Evolutionary conservation across 2,888 invertebrate species (phyloP).

Genomic region (Spilarctia lutea): DNA sequence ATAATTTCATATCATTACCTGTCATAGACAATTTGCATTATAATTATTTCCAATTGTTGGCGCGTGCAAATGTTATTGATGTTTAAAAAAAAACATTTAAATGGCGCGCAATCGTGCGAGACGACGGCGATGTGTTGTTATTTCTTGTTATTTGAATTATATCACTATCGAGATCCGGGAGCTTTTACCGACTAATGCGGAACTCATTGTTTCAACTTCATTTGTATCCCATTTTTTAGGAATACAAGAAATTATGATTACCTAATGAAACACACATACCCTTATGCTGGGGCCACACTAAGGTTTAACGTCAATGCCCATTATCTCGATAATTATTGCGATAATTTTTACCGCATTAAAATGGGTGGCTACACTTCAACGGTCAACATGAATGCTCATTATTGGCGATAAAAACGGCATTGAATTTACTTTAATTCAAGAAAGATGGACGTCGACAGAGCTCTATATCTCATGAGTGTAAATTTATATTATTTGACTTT

Average conservation of each 20-base stretch:
- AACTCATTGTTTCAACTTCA: conserved; percentile 14
- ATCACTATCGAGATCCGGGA: conserved; percentile 56
- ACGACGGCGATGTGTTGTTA: conserved; percentile 51
- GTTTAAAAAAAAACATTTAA: conserved; percentile 22
- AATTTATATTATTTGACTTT: too few relatives aligned
- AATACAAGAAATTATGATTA: background rate
- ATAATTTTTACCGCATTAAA: too few relatives aligned
- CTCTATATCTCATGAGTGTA: too few relatives aligned
- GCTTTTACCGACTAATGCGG: conserved; percentile 40
- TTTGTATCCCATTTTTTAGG: background rate
- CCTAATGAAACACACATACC: background rate
- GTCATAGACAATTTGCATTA: conserved; percentile 39
- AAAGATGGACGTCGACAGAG: too few relatives aligned
- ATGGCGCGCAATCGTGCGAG: conserved; percentile 60
- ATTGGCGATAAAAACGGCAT: too few relatives aligned
- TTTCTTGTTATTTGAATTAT: conserved; percentile 39
- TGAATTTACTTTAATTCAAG: too few relatives aligned
- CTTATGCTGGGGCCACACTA: too few relatives aligned
- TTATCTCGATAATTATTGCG: too few relatives aligned
- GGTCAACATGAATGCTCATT: too few relatives aligned
- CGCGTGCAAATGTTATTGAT: conserved; percentile 45
- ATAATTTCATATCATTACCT: conserved; percentile 58
- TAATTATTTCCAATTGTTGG: conserved; percentile 41
- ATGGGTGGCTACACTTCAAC: too few relatives aligned
- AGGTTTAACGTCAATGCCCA: too few relatives aligned